Percentiles rank a stretch among this genome's conserved stretches.
These are phyloP conservation scores for Athene noctua DNA, from an alignment of 2,113 vertebrate genomes.

Conservation along the genomic window DNA sequence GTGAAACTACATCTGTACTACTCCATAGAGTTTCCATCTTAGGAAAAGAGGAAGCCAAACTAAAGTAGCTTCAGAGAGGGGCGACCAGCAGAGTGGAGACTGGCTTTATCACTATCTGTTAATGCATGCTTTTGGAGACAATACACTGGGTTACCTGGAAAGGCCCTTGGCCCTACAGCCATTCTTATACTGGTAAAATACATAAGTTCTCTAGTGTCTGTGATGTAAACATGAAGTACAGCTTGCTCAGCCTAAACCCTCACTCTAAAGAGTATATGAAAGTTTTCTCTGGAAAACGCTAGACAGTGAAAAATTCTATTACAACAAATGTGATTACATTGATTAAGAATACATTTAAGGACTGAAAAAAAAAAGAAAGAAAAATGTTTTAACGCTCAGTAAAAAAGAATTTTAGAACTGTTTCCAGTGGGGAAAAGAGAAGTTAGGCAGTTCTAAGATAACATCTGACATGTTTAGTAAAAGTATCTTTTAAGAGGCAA, in stretches of 20 bases:
- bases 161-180: background rate
- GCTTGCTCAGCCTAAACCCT: background rate
- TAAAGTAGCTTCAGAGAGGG: background rate
- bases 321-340: background rate
- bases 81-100: background rate
- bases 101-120: background rate
- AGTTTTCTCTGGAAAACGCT: background rate
- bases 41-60: background rate
- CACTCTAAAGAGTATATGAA: background rate
- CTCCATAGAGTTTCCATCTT: rapidly evolving
- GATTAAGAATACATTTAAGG: background rate
- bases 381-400: background rate
- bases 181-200: background rate
- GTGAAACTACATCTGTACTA: background rate
- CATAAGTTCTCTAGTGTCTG: background rate
- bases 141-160: background rate
- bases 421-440: background rate
- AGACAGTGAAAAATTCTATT: background rate
- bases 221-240: background rate
- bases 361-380: rapidly evolving
- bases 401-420: background rate
- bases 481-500: background rate
- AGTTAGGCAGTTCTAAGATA: background rate
- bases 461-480: background rate
- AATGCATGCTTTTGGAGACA: background rate